phyloP scores from a whole-genome alignment of 2,888 invertebrate species.

The Metalampra italica region DNA sequence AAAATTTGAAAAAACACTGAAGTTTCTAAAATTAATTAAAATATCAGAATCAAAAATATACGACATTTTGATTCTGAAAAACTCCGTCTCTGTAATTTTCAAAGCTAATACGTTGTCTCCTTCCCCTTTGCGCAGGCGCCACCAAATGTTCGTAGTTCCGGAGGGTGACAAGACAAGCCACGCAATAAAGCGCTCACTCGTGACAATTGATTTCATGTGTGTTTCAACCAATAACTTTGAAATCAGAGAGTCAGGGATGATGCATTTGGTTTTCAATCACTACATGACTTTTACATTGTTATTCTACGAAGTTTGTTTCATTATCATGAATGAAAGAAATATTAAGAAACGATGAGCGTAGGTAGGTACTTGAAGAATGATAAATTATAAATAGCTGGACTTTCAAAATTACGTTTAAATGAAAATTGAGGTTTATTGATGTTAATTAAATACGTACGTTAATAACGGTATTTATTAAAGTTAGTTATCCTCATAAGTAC shows the following conservation, averaged over 20 bases:
- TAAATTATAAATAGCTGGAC: no score
- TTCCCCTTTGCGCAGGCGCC: slow-evolving; percentile 9
- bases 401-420: no score
- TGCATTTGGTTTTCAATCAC: neutral
- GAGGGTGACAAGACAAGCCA: slow-evolving; percentile 5
- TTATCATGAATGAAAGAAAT: no score
- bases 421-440: no score
- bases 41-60: neutral
- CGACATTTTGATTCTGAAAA: neutral
- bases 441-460: no score
- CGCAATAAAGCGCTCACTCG: slow-evolving; percentile 21
- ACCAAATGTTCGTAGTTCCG: slow-evolving; percentile 6
- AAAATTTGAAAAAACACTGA: no score
- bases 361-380: no score
- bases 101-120: neutral
- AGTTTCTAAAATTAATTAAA: neutral
- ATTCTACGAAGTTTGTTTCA: no score
- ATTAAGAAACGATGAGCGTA: no score
- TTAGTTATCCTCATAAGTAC: no score
- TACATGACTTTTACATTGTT: no score
- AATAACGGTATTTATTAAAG: no score
- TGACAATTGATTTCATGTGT: slow-evolving; percentile 30
- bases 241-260: slow-evolving; percentile 3
- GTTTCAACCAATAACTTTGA: slow-evolving; percentile 2
- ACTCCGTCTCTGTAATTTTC: neutral